A percentile compares a stretch with the other conserved stretches of the same genome.
Conservation (phyloP, 2,888 invertebrate genomes). For the Euproctis similis region DNA sequence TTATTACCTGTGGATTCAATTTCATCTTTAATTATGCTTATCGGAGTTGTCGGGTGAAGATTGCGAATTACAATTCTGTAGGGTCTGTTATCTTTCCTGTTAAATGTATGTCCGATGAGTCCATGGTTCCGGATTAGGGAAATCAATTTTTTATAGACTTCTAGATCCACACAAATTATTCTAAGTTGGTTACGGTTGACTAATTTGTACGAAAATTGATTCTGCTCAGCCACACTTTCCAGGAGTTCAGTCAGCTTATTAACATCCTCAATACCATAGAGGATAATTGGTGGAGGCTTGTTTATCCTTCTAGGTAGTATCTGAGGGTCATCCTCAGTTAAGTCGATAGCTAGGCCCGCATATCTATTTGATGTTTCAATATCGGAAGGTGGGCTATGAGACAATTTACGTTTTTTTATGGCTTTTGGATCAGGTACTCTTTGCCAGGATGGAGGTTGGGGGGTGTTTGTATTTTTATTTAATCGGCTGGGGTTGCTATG, state of each 20-base stretch:
- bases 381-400: not conserved
- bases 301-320: not conserved
- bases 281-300: no score
- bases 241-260: not conserved
- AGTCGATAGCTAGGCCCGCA: not conserved
- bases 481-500: no score
- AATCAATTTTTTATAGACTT: not conserved
- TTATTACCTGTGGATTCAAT: no score
- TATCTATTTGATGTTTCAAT: not conserved
- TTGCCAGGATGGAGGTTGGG: not conserved
- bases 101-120: constrained; percentile 8
- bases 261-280: no score
- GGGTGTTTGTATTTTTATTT: no score
- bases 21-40: no score
- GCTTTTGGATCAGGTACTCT: not conserved
- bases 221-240: not conserved
- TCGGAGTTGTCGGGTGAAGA: no score
- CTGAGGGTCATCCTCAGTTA: not conserved
- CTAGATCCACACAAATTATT: not conserved
- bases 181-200: no score
- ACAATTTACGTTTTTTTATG: not conserved
- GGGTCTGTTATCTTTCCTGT: constrained; percentile 8
- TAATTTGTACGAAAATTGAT: not conserved
- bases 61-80: no score
- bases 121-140: constrained; percentile 1